Conservation (phyloP, 2,113 vertebrate species). For the Tringa solitaria region DNA sequence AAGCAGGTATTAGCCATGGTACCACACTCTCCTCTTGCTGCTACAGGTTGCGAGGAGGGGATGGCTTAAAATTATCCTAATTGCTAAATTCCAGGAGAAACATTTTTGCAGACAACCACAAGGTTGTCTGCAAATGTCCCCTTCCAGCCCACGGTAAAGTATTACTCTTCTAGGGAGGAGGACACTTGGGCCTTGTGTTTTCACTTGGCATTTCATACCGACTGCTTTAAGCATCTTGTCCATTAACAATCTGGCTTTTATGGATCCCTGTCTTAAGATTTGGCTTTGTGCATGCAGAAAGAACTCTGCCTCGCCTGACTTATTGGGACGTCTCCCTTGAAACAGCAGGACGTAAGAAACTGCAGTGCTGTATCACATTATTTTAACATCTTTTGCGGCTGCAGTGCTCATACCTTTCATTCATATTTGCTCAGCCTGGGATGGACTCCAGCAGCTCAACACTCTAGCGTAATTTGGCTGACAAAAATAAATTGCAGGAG, state of each 20-base stretch:
- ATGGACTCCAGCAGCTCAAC: not conserved
- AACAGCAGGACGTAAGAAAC: not conserved
- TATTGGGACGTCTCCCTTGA: not conserved
- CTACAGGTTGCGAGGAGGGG: not conserved
- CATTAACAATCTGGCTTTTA: not conserved
- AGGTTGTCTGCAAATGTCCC: not conserved
- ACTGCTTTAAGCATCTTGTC: not conserved
- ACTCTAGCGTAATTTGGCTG: not conserved
- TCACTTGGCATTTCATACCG: not conserved
- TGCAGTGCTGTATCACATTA: not conserved
- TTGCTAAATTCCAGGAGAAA: not conserved
- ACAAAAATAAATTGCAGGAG: constrained; percentile 32
- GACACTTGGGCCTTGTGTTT: not conserved
- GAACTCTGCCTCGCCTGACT: not conserved
- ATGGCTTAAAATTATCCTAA: not conserved
- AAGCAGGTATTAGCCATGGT: not conserved
- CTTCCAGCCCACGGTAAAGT: fast-evolving
- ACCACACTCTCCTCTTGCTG: not conserved
- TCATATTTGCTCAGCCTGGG: constrained; percentile 15
- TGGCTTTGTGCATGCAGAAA: not conserved
- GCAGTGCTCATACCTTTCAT: not conserved
- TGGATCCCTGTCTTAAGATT: not conserved
- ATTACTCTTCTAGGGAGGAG: not conserved
- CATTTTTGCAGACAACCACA: not conserved
- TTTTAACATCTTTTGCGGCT: not conserved